Percentiles rank a stretch among this genome's conserved stretches.
phyloP scores from a whole-genome alignment of 2,797 vertebrate genomes.

The Falco rusticolus region DNA sequence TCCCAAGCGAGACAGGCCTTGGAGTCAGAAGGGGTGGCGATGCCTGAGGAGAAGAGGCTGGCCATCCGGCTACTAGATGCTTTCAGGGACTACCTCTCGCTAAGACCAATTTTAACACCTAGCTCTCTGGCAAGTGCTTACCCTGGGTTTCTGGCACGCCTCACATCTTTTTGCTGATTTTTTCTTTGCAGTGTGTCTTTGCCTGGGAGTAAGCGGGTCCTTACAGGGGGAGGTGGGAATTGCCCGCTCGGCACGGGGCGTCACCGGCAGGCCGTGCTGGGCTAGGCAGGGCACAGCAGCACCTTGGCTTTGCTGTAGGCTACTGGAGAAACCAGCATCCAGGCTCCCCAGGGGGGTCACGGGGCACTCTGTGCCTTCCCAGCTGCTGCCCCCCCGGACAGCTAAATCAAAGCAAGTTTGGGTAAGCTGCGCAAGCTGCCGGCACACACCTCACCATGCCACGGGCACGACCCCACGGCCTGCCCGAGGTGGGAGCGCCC shows the following conservation, averaged over 20 bases:
- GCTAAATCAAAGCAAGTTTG: neutral
- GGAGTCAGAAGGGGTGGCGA: neutral
- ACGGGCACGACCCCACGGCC: rapidly evolving
- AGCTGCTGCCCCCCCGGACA: neutral
- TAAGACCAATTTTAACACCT: neutral
- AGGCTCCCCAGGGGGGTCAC: neutral
- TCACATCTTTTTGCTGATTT: neutral
- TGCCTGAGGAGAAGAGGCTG: neutral
- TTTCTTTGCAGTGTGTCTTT: neutral
- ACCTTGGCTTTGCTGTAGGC: neutral
- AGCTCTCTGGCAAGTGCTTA: neutral
- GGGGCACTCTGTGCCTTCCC: neutral
- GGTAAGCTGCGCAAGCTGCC: neutral
- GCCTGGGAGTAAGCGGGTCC: no score
- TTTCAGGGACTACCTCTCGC: neutral
- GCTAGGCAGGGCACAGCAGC: neutral
- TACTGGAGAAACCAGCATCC: neutral
- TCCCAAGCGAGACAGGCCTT: neutral
- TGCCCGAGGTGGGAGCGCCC: rapidly evolving
- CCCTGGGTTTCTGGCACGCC: neutral
- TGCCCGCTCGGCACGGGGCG: rapidly evolving
- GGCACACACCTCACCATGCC: neutral
- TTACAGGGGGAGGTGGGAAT: neutral
- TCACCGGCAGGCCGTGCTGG: neutral
- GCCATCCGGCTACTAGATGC: neutral